Base-by-base conservation (phyloP, 1,140 invertebrate species). In the Triops cancriformis region DNA sequence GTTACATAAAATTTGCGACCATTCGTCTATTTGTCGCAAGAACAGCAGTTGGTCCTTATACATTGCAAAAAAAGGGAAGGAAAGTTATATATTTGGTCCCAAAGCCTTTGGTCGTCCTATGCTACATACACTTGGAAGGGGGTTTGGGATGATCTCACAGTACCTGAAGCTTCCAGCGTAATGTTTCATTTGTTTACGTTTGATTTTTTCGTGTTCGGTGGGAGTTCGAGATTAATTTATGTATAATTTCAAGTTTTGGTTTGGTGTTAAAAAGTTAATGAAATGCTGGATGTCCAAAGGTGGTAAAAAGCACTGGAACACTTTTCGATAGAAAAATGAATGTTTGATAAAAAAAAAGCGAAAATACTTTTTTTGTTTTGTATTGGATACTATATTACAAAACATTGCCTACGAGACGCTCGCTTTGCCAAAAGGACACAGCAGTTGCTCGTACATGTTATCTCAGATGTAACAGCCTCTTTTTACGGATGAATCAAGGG, bases 141-240 rank as follows among this genome's bases (percentile, higher is more conserved):
- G 51, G 51, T 64, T 64, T 64, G 51, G 51, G 51, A 64, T 64
- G 51, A 64, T 64, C 51, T 64, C 51, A 64, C 51, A 64, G 51
- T 64, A 64, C 51, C 51, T 64, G 51, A 64, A 64, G 51, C 51
- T 64, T 64, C 51, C 51, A 64, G 51, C 51, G 23, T 64, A 37
- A 37, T 37, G 23, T 64, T 64, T 64, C 23, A n/a, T 64, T 64
- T 18, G 51, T 64, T 64, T 23, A 45, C 1, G 4, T 64, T 64
- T 64, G 23, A n/a, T 18, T 64, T 23, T 23, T n/a, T 64, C 18
- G 23, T 23, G 14, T 64, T 37, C 31, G 31, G 51, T 64, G 23
- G 51, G 51, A 37, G 51, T 23, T 64, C 23, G 51, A 64, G 51
- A 64, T 64, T 64, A n/a, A 64, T n/a, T 0, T 64, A 64, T 64